A percentile compares a stretch with the other conserved stretches of the same genome.
Conservation (phyloP, 2,888 invertebrate species). For the Agriotes lineatus region DNA sequence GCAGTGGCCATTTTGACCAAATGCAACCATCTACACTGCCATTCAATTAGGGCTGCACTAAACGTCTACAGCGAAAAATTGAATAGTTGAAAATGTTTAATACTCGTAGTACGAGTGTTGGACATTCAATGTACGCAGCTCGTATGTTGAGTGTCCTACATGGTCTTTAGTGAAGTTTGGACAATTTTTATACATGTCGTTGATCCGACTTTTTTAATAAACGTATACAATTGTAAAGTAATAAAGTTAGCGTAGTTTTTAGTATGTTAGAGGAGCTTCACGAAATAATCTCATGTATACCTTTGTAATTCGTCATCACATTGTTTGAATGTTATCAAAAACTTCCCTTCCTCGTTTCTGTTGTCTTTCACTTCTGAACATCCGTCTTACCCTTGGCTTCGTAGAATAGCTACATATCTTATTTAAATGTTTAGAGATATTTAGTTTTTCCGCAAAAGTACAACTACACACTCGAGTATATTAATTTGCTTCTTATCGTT, state of each 20-base stretch:
- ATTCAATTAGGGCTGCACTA: slow-evolving; percentile 56
- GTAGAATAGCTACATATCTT: slow-evolving; percentile 37
- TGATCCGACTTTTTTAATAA: slow-evolving; percentile 62
- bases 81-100: slow-evolving; percentile 56
- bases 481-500: slow-evolving; percentile 24
- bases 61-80: slow-evolving; percentile 51
- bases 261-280: slow-evolving; percentile 52
- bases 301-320: slow-evolving; percentile 46
- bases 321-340: slow-evolving; percentile 18
- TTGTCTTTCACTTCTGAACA: not conserved
- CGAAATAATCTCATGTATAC: slow-evolving; percentile 49
- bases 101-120: too few relatives aligned
- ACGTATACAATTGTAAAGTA: slow-evolving; percentile 66
- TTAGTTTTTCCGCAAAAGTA: slow-evolving; percentile 45
- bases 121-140: too few relatives aligned
- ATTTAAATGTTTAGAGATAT: slow-evolving; percentile 33
- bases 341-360: not conserved
- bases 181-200: slow-evolving; percentile 64
- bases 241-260: slow-evolving; percentile 60
- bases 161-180: slow-evolving; percentile 61
- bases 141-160: slow-evolving; percentile 63
- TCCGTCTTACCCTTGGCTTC: slow-evolving; percentile 21
- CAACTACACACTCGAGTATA: slow-evolving; percentile 34
- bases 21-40: slow-evolving; percentile 60
- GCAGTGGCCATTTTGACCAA: slow-evolving; percentile 63